These are phyloP conservation scores for Haemorhous mexicanus DNA, from an alignment of 2,113 vertebrate genomes.

Conservation along the genomic window DNA sequence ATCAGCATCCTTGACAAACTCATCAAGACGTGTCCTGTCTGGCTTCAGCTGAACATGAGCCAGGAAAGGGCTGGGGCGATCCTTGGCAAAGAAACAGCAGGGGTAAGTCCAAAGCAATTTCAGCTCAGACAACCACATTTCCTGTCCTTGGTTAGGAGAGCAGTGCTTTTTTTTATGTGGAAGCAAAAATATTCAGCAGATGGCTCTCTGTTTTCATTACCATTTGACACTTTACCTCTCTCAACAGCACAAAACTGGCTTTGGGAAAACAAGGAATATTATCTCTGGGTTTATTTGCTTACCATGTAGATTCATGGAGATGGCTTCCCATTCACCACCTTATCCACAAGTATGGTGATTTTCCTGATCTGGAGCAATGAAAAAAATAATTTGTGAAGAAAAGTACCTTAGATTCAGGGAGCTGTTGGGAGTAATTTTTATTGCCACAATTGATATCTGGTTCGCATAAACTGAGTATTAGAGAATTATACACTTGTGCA, in stretches of 20 bases:
- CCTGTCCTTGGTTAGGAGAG: background rate
- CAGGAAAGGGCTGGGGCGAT: constrained; percentile 67
- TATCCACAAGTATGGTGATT: background rate
- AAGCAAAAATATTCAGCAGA: background rate
- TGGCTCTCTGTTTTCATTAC: background rate
- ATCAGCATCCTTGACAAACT: constrained; percentile 85
- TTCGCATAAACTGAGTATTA: background rate
- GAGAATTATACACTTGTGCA: background rate
- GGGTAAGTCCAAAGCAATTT: constrained; percentile 76
- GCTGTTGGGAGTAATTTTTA: background rate
- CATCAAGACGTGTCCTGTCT: constrained; percentile 82
- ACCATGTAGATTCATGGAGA: background rate
- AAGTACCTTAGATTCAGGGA: background rate
- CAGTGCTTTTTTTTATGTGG: background rate
- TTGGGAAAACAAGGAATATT: background rate
- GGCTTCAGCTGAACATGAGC: constrained; percentile 83
- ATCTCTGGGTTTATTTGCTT: background rate
- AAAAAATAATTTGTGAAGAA: background rate
- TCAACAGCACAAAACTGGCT: background rate
- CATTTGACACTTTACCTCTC: background rate
- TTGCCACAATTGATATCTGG: background rate
- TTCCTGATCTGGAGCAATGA: background rate
- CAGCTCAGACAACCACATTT: background rate
- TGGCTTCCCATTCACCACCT: background rate
- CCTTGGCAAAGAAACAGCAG: constrained; percentile 76